Base-by-base conservation (phyloP, 2,888 invertebrate genomes). In the Brachyptera putata region DNA sequence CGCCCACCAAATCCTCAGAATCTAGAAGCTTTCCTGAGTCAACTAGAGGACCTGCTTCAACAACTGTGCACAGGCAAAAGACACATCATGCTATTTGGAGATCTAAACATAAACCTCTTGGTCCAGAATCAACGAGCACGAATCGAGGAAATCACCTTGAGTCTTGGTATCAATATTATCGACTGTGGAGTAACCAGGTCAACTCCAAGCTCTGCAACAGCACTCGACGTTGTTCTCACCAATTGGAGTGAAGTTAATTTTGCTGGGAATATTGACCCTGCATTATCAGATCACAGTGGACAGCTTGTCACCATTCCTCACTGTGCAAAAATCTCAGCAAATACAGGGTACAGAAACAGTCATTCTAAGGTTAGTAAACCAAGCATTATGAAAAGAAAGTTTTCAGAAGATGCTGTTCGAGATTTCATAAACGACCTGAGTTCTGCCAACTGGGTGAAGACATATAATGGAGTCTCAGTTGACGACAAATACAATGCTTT, bases 401-500 rank as follows among this genome's bases (percentile, higher is more conserved):
- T n/a, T n/a, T n/a, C n/a, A n/a, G n/a, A n/a, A n/a, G n/a, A n/a
- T n/a, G n/a, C n/a, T n/a, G n/a, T n/a, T n/a, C n/a, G n/a, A n/a
- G n/a, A n/a, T n/a, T n/a, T 50, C n/a, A 16, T 30, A 30, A n/a
- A 11, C 4, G 30, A 50, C 14, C 21, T 50, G 50, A 30, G 30
- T n/a, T 14, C n/a, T n/a, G 11, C 7, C 3, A 21, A 50, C 30
- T 30, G 50, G 50, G 16, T 2, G 9, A n/a, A n/a, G 5, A 50
- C 16, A 14, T 30, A 50, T 16, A 14, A 30, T 16, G 5, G 18
- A 16, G 14, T 21, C 3, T 30, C 50, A 13, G 21, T 21, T n/a
- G 50, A 50, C 30, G 50, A 30, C 3, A 50, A 50, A 30, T 50
- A 30, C 21, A 50, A 30, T 30, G 30, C 50, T 16, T 50, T 26